Percentiles rank a stretch among this genome's conserved stretches.
Conservation (phyloP, 1,140 invertebrate genomes). For the Nomia melanderi region DNA sequence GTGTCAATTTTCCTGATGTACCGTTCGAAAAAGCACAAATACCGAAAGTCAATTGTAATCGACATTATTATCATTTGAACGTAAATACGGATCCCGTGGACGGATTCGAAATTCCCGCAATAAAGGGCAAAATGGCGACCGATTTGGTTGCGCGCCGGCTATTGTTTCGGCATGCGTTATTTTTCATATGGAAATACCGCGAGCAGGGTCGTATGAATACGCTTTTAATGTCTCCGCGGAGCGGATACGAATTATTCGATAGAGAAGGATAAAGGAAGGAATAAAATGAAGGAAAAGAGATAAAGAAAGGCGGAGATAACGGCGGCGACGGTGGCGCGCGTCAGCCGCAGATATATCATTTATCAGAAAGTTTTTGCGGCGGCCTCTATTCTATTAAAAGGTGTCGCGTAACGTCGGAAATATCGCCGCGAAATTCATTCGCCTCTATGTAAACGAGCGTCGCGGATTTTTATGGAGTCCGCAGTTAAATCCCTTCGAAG, state of each 20-base stretch:
- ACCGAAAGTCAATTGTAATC: too few species aligned
- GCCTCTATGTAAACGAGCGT: slow-evolving; percentile 14
- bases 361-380: slow-evolving; percentile 39
- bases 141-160: neutral
- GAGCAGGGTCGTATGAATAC: slow-evolving; percentile 16
- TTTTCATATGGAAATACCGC: slow-evolving; percentile 26
- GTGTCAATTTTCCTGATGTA: too few species aligned
- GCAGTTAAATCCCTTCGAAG: slow-evolving; percentile 2
- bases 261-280: neutral
- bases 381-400: slow-evolving; percentile 10
- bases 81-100: too few species aligned
- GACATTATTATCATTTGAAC: too few species aligned
- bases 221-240: slow-evolving; percentile 35
- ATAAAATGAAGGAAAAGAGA: neutral
- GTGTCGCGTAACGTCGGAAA: slow-evolving; percentile 11
- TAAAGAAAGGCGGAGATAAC: neutral
- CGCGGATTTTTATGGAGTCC: slow-evolving; percentile 17
- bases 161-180: slow-evolving; percentile 1
- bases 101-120: too few species aligned
- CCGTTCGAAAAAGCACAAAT: too few species aligned
- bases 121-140: neutral
- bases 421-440: slow-evolving; percentile 35
- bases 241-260: slow-evolving; percentile 40
- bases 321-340: neutral
- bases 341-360: slow-evolving; percentile 34